A percentile compares a stretch with the other conserved stretches of the same genome.
phyloP scores from a whole-genome alignment of 2,888 invertebrate species.

The Drosophila hamatofila region DNA sequence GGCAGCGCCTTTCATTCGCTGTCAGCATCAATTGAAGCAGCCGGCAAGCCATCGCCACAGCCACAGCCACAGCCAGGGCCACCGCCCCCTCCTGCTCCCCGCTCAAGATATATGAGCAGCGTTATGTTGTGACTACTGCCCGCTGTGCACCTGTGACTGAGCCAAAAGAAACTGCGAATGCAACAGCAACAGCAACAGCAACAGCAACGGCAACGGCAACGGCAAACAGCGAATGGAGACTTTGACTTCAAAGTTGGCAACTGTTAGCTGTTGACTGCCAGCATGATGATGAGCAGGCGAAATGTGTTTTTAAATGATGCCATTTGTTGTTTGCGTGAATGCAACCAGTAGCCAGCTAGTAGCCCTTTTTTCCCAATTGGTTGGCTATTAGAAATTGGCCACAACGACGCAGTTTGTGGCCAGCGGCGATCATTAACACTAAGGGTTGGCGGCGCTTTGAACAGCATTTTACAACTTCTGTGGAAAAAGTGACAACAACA shows the following conservation, averaged over 20 bases:
- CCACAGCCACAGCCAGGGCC: neutral
- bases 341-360: slow-evolving; percentile 64
- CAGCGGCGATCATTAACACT: slow-evolving; percentile 67
- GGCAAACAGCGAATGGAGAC: slow-evolving; percentile 17
- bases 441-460: slow-evolving; percentile 62
- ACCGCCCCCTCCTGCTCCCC: neutral
- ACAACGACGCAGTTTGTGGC: slow-evolving; percentile 24
- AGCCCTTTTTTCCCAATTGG: slow-evolving; percentile 46
- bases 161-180: neutral
- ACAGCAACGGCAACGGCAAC: neutral
- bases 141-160: slow-evolving; percentile 80
- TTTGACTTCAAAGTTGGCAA: slow-evolving; percentile 32
- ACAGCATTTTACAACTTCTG: slow-evolving; percentile 62
- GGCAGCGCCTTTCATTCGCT: slow-evolving; percentile 76
- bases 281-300: slow-evolving; percentile 63
- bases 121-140: slow-evolving; percentile 74
- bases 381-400: slow-evolving; percentile 61
- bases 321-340: slow-evolving; percentile 77
- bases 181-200: neutral
- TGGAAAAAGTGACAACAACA: slow-evolving; percentile 54
- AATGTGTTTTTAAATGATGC: slow-evolving; percentile 83
- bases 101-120: slow-evolving; percentile 70
- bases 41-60: slow-evolving; percentile 33
- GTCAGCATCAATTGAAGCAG: slow-evolving; percentile 79
- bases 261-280: slow-evolving; percentile 20